A percentile compares a stretch with the other conserved stretches of the same genome.
Conservation (phyloP, 2,888 invertebrate species). For the Neria commutata region DNA sequence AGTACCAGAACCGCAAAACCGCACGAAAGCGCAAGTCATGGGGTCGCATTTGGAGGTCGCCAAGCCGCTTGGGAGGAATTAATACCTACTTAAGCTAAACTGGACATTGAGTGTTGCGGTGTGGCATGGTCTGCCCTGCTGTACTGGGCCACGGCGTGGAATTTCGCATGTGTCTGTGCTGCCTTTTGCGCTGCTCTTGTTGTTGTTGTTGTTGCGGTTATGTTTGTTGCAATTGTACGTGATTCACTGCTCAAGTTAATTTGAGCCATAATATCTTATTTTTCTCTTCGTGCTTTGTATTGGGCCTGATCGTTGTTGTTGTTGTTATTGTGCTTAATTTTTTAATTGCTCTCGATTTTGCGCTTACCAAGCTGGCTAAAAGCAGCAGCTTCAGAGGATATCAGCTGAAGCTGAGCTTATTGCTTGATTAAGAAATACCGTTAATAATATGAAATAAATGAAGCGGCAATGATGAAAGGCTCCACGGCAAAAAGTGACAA, state of each 20-base stretch:
- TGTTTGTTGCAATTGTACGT: slow-evolving; percentile 28
- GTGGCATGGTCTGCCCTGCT: neutral
- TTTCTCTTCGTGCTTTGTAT: neutral
- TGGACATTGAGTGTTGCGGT: slow-evolving; percentile 38
- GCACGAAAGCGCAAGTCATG: slow-evolving; percentile 2
- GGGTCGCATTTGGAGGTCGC: neutral
- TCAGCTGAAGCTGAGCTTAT: too few species aligned
- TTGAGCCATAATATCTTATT: too few species aligned
- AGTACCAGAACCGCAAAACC: neutral
- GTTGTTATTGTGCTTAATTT: neutral
- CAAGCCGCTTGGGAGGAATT: slow-evolving; percentile 48
- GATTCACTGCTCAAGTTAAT: slow-evolving; percentile 3
- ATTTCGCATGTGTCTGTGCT: too few species aligned
- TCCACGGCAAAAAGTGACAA: too few species aligned
- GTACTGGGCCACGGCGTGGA: too few species aligned
- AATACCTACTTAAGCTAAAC: slow-evolving; percentile 56
- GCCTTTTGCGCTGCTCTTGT: neutral
- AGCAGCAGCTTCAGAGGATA: too few species aligned
- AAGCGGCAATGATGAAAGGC: too few species aligned
- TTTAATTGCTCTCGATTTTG: neutral
- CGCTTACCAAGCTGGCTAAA: neutral
- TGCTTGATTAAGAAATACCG: too few species aligned
- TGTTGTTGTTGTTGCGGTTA: neutral
- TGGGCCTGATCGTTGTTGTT: neutral
- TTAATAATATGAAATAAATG: too few species aligned